These are phyloP conservation scores for Oxystoma pomonae DNA, from an alignment of 2,888 invertebrate species.

Conservation along the genomic window DNA sequence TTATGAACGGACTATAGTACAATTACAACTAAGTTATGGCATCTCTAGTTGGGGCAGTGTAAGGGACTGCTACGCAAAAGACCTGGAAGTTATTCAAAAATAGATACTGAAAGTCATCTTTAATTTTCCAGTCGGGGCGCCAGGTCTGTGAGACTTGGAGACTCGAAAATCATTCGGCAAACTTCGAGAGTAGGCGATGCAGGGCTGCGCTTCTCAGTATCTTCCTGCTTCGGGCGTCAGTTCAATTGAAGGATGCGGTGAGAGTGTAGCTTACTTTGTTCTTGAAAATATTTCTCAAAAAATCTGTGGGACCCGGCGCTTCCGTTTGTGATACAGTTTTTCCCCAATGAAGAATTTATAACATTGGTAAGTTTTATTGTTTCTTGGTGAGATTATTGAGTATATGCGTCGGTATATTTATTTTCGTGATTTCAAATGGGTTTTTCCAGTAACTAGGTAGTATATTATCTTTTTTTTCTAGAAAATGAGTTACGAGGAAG, in stretches of 20 bases:
- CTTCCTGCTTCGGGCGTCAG: background rate
- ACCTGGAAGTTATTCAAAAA: no score
- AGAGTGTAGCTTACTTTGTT: background rate
- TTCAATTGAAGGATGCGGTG: background rate
- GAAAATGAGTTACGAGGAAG: conserved; percentile 6
- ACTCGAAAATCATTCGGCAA: background rate
- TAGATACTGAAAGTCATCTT: no score
- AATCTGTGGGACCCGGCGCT: background rate
- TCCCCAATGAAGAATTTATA: background rate
- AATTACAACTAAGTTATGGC: no score
- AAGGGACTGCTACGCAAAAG: no score
- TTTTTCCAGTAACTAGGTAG: background rate
- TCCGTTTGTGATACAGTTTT: background rate
- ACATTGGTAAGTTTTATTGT: conserved; percentile 2
- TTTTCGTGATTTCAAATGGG: background rate
- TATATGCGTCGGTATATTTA: background rate
- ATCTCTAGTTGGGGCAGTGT: no score
- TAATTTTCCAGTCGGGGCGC: background rate
- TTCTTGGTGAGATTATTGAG: background rate
- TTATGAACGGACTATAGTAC: no score
- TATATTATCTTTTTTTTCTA: background rate
- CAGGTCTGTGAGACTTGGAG: background rate
- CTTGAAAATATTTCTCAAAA: background rate
- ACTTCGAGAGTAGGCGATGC: background rate
- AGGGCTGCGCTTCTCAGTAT: background rate